These are phyloP conservation scores for Tuta absoluta DNA, from an alignment of 2,888 invertebrate genomes.

Conservation along the genomic window DNA sequence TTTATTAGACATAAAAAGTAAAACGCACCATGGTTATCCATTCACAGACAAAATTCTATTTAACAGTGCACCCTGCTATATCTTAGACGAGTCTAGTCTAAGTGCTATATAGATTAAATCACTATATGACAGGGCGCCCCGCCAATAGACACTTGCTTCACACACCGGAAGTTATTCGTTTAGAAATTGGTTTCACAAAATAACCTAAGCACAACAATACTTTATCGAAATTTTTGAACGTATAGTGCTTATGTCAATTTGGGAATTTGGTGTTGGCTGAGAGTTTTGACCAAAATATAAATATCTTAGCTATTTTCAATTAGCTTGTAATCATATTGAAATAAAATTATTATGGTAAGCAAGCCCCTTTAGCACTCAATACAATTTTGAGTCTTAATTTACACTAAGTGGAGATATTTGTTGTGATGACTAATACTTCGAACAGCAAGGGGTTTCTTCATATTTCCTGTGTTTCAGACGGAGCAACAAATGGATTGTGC, in stretches of 20 bases:
- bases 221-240: slow-evolving; percentile 33
- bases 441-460: slow-evolving; percentile 48
- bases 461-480: slow-evolving; percentile 82
- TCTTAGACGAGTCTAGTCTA: too few species aligned
- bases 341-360: slow-evolving; percentile 40
- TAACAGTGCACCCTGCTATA: too few species aligned
- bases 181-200: not conserved
- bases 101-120: too few species aligned
- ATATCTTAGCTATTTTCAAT: slow-evolving; percentile 39
- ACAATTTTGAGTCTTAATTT: not conserved
- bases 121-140: too few species aligned
- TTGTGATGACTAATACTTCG: slow-evolving; percentile 75
- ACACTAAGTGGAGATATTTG: slow-evolving; percentile 41
- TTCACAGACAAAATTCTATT: too few species aligned
- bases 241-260: slow-evolving; percentile 30
- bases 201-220: not conserved
- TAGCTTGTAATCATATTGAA: slow-evolving; percentile 31
- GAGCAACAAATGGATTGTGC: slow-evolving; percentile 99
- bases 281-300: slow-evolving; percentile 33
- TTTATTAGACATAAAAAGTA: too few species aligned
- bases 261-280: slow-evolving; percentile 31
- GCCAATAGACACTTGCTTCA: too few species aligned
- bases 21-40: too few species aligned
- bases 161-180: not conserved
- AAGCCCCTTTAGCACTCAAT: not conserved